A percentile compares a stretch with the other conserved stretches of the same genome.
phyloP scores from a whole-genome alignment of 37 sponge, comb jelly and placozoan genomes.

The Geodia barretti region DNA sequence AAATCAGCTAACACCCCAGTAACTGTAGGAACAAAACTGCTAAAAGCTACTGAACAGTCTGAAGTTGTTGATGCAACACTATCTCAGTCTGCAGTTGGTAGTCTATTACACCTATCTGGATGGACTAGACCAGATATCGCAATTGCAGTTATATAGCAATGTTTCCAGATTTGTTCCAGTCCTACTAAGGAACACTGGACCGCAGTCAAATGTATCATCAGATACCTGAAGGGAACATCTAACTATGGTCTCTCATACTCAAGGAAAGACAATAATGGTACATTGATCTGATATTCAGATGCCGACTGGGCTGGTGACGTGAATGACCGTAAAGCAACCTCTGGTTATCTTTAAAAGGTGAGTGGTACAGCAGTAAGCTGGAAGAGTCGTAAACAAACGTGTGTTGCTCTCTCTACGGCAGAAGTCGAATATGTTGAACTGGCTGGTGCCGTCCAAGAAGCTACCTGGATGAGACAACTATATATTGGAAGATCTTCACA shows the following conservation, averaged over 20 bases:
- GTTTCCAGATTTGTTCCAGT: too few species aligned
- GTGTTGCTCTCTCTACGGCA: conserved; percentile 17
- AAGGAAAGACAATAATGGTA: not conserved
- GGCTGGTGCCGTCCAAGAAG: conserved; percentile 41
- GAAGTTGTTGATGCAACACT: conserved; percentile 15
- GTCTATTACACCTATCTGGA: conserved; percentile 47
- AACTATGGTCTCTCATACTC: not conserved
- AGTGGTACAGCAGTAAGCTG: conserved; percentile 23
- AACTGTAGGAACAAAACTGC: conserved; percentile 14
- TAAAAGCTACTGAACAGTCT: conserved; percentile 18
- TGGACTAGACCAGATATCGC: conserved; percentile 62
- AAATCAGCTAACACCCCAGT: conserved; percentile 39
- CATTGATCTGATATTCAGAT: conserved; percentile 25
- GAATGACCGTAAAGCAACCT: conserved; percentile 17
- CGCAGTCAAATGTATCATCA: not conserved
- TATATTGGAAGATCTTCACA: not conserved
- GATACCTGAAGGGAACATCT: not conserved
- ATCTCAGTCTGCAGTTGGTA: conserved; percentile 49
- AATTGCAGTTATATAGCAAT: conserved; percentile 46
- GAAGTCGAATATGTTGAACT: conserved; percentile 46
- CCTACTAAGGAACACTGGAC: conserved; percentile 10
- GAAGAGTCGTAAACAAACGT: conserved; percentile 23
- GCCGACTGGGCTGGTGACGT: conserved; percentile 35
- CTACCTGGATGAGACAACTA: conserved; percentile 42
- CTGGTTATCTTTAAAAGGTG: conserved; percentile 21